These are phyloP conservation scores for Meandrusa payeni DNA, from an alignment of 2,888 invertebrate genomes.

Conservation along the genomic window DNA sequence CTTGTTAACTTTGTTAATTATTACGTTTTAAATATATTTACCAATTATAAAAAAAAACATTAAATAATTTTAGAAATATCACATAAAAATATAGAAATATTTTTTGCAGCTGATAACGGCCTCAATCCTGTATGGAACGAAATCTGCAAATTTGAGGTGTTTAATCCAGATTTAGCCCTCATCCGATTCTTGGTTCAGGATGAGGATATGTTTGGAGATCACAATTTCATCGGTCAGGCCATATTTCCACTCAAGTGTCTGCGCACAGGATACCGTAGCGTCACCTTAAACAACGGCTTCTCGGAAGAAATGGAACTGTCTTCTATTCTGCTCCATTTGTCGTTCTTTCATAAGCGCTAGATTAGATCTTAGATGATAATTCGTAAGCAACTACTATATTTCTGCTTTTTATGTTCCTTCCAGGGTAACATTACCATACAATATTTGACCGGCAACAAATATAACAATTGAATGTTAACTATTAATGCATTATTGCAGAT, in stretches of 20 bases:
- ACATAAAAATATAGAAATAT: too few relatives aligned
- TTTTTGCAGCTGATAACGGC: slow-evolving; percentile 91
- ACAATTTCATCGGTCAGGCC: slow-evolving; percentile 97
- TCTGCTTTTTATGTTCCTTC: slow-evolving; percentile 15
- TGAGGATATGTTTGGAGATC: slow-evolving; percentile 98
- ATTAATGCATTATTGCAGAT: neutral
- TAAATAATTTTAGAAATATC: too few relatives aligned
- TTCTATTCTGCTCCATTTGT: slow-evolving; percentile 88
- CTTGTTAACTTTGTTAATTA: neutral
- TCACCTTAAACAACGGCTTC: slow-evolving; percentile 93
- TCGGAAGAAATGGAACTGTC: slow-evolving; percentile 96
- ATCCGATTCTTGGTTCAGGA: slow-evolving; percentile 94
- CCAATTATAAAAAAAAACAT: too few relatives aligned
- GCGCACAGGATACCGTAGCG: slow-evolving; percentile 93
- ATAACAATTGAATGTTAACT: neutral
- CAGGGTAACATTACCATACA: too few relatives aligned
- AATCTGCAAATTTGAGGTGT: slow-evolving; percentile 89
- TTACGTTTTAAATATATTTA: neutral
- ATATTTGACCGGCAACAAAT: too few relatives aligned
- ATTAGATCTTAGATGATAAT: neutral
- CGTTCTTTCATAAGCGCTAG: slow-evolving; percentile 33
- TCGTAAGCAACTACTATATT: neutral
- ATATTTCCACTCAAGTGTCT: slow-evolving; percentile 93
- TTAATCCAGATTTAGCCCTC: slow-evolving; percentile 91
- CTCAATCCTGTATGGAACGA: slow-evolving; percentile 97